These are phyloP conservation scores for Serrognathus titanus DNA, from an alignment of 2,888 invertebrate species.

Conservation along the genomic window DNA sequence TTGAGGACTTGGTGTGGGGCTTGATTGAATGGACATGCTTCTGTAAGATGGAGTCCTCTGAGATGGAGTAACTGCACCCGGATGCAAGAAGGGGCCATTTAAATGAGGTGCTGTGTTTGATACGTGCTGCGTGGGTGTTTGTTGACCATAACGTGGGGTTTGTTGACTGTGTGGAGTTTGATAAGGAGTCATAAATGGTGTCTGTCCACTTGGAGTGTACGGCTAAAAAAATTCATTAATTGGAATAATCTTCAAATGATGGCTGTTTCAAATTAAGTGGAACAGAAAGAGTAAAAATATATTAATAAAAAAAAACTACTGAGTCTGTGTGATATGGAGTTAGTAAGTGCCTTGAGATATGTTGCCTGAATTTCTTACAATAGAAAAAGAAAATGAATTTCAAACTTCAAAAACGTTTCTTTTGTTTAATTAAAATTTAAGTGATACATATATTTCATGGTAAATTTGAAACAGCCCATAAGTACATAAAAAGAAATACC, in stretches of 20 bases:
- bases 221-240: slow-evolving; percentile 50
- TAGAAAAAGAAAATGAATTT: too few relatives aligned
- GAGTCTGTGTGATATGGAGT: too few relatives aligned
- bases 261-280: too few relatives aligned
- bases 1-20: slow-evolving; percentile 38
- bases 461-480: background rate
- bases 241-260: background rate
- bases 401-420: too few relatives aligned
- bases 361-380: too few relatives aligned
- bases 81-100: slow-evolving; percentile 57
- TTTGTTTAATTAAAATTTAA: too few relatives aligned
- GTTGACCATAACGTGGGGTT: slow-evolving; percentile 63
- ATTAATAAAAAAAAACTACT: too few relatives aligned
- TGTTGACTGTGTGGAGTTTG: slow-evolving; percentile 67
- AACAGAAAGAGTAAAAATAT: too few relatives aligned
- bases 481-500: slow-evolving; percentile 22
- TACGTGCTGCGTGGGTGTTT: slow-evolving; percentile 50
- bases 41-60: slow-evolving; percentile 49
- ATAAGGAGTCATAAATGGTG: slow-evolving; percentile 92
- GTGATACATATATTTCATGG: too few relatives aligned
- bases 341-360: too few relatives aligned
- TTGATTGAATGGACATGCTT: slow-evolving; percentile 39
- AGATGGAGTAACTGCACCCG: slow-evolving; percentile 52
- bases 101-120: slow-evolving; percentile 44
- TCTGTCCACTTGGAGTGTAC: slow-evolving; percentile 89